Percentiles rank a stretch among this genome's conserved stretches.
phyloP scores from a whole-genome alignment of 2,113 vertebrate genomes.

The Rhabdomys dilectus region DNA sequence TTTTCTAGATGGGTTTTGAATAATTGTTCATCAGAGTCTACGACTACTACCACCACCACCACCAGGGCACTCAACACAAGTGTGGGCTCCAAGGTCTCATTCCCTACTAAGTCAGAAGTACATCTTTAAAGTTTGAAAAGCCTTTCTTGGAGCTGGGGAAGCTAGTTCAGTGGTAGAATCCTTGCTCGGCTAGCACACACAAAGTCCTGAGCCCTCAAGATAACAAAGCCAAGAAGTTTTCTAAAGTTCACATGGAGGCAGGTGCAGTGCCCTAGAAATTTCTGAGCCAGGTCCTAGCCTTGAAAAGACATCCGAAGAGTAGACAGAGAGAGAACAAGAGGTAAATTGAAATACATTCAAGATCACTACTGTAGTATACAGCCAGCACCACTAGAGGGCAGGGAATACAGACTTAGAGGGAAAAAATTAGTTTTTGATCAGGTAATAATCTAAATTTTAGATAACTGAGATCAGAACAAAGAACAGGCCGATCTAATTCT shows the following conservation, averaged over 20 bases:
- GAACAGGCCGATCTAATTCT: not conserved
- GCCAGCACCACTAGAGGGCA: conserved; percentile 73
- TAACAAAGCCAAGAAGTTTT: not conserved
- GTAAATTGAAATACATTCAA: not conserved
- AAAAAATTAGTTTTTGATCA: not conserved
- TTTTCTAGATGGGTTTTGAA: not conserved
- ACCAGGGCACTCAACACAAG: not conserved
- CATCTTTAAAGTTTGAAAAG: not conserved
- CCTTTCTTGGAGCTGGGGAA: not conserved
- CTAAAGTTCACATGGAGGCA: not conserved
- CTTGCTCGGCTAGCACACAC: not conserved
- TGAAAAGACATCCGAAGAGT: conserved; percentile 25
- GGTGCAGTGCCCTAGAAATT: not conserved
- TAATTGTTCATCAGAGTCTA: not conserved
- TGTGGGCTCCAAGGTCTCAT: not conserved
- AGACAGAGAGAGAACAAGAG: not conserved
- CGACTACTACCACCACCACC: fast-evolving
- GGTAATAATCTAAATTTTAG: not conserved
- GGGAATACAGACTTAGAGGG: conserved; percentile 36
- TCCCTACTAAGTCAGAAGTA: not conserved
- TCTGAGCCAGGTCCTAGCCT: not conserved
- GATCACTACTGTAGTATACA: conserved; percentile 64
- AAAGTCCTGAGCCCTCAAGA: not conserved
- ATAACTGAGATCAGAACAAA: conserved; percentile 43
- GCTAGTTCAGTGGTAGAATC: not conserved